Evolutionary conservation across 2,113 vertebrate genomes (phyloP), one percentile per base, ranked within the genome.

Genomic region (Varanus komodoensis): DNA sequence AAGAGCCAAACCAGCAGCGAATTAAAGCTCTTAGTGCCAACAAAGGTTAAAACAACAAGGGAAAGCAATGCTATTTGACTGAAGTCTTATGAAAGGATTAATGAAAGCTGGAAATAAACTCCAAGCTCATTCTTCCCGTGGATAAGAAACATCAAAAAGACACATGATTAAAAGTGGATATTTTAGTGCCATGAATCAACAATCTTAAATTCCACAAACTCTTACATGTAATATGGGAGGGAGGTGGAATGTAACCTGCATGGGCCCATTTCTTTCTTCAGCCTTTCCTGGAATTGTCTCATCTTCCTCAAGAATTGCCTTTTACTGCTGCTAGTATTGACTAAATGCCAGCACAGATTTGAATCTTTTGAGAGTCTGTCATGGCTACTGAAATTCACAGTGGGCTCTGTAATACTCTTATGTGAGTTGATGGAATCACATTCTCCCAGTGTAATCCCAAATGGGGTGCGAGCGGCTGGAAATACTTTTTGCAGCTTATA

Each of bases 171-270:
- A 57, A 75, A 3, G 54, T 8, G 54, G 54, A 12, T 54, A 12
- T 80, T 77, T 64, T 75, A 2, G 14, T 57, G 71, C 52, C 61
- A 19, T 82, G 75, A 71, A 57, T 79, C 87, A 89, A 91, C 80
- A 71, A 78, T 81, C 50, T 54, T 64, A 38, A 27, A 44, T 48
- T 2, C 21, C 61, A 5, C 2, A 84, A 86, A 85, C 5, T 15
- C 48, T n/a, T n/a, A 21, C 11, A 50, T 44, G 27, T 48, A 23
- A 15, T 3, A 68, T 82, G 27, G 54, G 50, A 4, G 2, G 54
- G 54, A 12, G 54, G 54, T 1, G 38, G 38, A 44, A 44, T 44
- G 3, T 44, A 44, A 44, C 38, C 38, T 44, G 38, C 38, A 44
- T 44, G 38, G 29, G 79, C 8, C 32, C 1, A 38, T 82, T 83